Percentiles rank a stretch among this genome's conserved stretches.
Evolutionary conservation across 2,888 invertebrate genomes (phyloP).

Genomic region (Coenonympha arcania): DNA sequence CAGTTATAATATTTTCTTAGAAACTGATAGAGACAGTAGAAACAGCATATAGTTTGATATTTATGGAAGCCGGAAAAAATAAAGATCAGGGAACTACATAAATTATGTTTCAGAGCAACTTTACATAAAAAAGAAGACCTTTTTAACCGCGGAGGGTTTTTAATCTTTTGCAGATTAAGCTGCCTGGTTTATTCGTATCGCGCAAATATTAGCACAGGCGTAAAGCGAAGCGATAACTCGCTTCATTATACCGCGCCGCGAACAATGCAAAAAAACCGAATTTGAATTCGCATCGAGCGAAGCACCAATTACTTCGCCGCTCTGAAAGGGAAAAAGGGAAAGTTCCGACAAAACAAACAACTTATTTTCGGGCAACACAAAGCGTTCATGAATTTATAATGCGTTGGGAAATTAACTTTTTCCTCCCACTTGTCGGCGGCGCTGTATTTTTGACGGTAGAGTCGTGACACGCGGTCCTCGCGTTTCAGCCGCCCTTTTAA

Average conservation of each 20-base stretch:
- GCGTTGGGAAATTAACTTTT: constrained; percentile 64
- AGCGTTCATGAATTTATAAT: constrained; percentile 70
- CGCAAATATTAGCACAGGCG: constrained; percentile 21
- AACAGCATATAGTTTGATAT: too few species aligned
- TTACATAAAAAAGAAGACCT: too few species aligned
- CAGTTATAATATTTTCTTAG: too few species aligned
- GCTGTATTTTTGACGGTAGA: constrained; percentile 24
- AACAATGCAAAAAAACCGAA: constrained; percentile 28
- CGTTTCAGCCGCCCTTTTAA: constrained; percentile 9
- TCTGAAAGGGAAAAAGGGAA: constrained; percentile 30
- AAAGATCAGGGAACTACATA: too few species aligned
- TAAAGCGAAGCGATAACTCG: constrained; percentile 3
- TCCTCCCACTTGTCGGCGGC: constrained; percentile 36
- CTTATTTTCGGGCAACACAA: constrained; percentile 55
- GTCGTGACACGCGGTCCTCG: background rate
- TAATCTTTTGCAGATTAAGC: background rate
- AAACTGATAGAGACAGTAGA: too few species aligned
- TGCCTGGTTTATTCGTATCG: constrained; percentile 18
- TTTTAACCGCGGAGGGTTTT: background rate
- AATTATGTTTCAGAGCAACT: too few species aligned
- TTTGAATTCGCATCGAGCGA: constrained; percentile 35
- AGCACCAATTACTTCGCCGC: constrained; percentile 34
- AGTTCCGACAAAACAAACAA: constrained; percentile 54
- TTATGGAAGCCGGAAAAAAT: too few species aligned
- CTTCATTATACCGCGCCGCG: constrained; percentile 14